These are phyloP conservation scores for Mallotus villosus DNA, from an alignment of 2,797 vertebrate species.

Conservation along the genomic window DNA sequence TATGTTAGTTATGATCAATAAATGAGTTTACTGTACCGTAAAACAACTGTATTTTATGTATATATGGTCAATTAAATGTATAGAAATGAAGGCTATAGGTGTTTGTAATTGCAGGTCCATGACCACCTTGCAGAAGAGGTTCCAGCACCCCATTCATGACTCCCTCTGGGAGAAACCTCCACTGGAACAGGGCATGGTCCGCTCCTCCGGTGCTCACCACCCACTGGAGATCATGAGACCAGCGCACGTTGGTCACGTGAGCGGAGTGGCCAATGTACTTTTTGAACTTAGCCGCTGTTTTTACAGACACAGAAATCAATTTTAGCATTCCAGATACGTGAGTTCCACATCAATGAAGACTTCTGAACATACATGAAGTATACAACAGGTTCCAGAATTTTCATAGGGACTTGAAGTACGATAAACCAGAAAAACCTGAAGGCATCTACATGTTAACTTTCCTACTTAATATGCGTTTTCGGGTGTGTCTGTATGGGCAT, in stretches of 20 bases:
- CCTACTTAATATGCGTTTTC: background rate
- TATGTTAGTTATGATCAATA: background rate
- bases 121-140: slow-evolving; percentile 84
- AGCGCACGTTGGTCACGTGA: slow-evolving; percentile 93
- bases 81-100: background rate
- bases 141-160: slow-evolving; percentile 87
- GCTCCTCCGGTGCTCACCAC: slow-evolving; percentile 92
- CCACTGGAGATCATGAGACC: slow-evolving; percentile 97
- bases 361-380: background rate
- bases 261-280: slow-evolving; percentile 95
- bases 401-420: too few species aligned
- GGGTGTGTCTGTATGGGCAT: background rate
- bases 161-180: slow-evolving; percentile 92
- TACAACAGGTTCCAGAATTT: too few species aligned
- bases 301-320: slow-evolving; percentile 13
- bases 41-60: background rate
- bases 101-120: background rate
- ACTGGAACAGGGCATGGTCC: slow-evolving; percentile 95
- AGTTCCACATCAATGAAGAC: too few species aligned
- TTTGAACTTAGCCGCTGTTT: slow-evolving; percentile 91
- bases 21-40: background rate
- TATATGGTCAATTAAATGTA: background rate
- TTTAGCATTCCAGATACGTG: background rate
- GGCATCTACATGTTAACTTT: too few species aligned
- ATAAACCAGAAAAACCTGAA: too few species aligned